These are phyloP conservation scores for Syrphus vitripennis DNA, from an alignment of 2,888 invertebrate genomes.

Conservation along the genomic window DNA sequence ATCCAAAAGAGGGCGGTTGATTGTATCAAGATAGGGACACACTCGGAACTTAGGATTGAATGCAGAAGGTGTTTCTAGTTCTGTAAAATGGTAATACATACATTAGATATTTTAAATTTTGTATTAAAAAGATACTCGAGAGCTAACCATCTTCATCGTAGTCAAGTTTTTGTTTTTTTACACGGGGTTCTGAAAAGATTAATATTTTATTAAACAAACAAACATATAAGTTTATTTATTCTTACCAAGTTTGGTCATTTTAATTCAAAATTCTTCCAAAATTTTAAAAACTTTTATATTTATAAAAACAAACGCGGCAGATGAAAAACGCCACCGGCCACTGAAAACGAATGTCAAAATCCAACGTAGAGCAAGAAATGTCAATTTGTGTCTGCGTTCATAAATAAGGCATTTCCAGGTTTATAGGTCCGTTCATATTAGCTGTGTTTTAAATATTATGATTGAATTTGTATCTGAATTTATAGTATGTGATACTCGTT, in stretches of 20 bases:
- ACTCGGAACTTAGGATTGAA: conserved; percentile 83
- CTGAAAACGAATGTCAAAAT: not conserved
- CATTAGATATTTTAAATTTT: not conserved
- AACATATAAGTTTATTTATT: not conserved
- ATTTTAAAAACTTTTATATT: not conserved
- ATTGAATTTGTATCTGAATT: too few species aligned
- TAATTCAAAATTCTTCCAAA: not conserved
- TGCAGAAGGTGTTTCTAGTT: conserved; percentile 79
- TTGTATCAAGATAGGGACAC: conserved; percentile 99
- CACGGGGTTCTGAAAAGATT: conserved; percentile 26
- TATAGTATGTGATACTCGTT: too few species aligned
- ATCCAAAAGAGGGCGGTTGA: conserved; percentile 97
- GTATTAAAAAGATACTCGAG: not conserved
- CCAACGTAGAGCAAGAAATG: not conserved
- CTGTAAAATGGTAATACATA: conserved; percentile 22
- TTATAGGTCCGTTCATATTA: too few species aligned
- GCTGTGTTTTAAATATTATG: too few species aligned
- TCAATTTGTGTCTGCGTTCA: not conserved
- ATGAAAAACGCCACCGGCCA: not conserved
- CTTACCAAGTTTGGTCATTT: conserved; percentile 45
- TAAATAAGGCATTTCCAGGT: too few species aligned
- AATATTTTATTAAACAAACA: not conserved
- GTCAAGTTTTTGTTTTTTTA: conserved; percentile 42
- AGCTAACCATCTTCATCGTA: conserved; percentile 51
- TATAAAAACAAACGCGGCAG: conserved; percentile 12